A percentile compares a stretch with the other conserved stretches of the same genome.
Conservation (phyloP, 2,888 invertebrate genomes). For the Dioctria rufipes region DNA sequence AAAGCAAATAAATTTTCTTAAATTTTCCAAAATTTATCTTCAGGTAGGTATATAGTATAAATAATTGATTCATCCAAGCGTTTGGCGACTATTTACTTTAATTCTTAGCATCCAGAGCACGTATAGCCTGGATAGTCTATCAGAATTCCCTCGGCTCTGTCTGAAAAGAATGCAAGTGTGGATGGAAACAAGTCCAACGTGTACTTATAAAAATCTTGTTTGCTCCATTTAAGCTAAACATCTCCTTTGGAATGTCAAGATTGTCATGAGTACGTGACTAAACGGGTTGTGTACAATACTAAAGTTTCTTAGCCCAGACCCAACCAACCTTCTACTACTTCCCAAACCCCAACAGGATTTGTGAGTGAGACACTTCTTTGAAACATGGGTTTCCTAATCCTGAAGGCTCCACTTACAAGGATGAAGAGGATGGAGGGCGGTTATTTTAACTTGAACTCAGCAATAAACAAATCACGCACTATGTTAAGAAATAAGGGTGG, state of each 20-base stretch:
- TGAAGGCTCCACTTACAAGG: background rate
- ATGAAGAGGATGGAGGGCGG: background rate
- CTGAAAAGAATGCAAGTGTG: conserved; percentile 20
- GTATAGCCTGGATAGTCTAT: conserved; percentile 43
- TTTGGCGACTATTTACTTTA: conserved; percentile 32
- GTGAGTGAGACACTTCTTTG: conserved; percentile 20
- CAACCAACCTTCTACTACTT: background rate
- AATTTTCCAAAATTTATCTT: conserved; percentile 45
- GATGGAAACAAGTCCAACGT: conserved; percentile 50
- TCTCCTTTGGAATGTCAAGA: conserved; percentile 41
- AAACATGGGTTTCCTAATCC: conserved; percentile 43
- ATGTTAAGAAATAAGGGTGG: background rate
- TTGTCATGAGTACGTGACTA: conserved; percentile 48
- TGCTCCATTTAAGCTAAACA: conserved; percentile 51
- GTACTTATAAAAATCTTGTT: conserved; percentile 51
- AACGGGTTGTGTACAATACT: conserved; percentile 46
- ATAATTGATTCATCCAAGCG: conserved; percentile 41
- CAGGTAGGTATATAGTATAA: conserved; percentile 5
- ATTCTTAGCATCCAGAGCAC: conserved; percentile 39
- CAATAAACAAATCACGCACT: conserved; percentile 50
- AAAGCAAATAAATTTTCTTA: background rate
- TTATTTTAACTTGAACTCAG: conserved; percentile 34
- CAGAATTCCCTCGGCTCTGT: conserved; percentile 34
- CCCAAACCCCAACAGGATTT: background rate
- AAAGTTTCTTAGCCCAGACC: background rate